Conservation (phyloP, 1,140 invertebrate species). For the Vollenhovia emeryi region DNA sequence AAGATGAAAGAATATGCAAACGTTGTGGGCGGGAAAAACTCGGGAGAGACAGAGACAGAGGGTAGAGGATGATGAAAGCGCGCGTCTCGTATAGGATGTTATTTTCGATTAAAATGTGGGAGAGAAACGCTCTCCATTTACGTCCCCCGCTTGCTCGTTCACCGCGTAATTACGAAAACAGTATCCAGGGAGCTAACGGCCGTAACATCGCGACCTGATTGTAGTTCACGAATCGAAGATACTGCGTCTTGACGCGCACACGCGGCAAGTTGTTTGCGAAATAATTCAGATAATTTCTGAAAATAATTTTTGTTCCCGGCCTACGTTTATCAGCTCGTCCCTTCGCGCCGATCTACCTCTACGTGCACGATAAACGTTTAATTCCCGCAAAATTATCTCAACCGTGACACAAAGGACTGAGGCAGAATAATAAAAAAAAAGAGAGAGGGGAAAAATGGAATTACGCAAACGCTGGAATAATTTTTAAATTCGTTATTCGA, state of each 20-base stretch:
- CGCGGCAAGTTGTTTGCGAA: neutral
- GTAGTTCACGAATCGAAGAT: neutral
- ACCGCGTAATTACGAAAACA: constrained; percentile 26
- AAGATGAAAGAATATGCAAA: constrained; percentile 4
- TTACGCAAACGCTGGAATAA: constrained; percentile 2
- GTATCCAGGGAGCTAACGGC: neutral
- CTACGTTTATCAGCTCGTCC: neutral
- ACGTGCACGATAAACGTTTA: constrained; percentile 31
- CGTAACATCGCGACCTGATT: constrained; percentile 8
- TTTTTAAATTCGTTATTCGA: constrained; percentile 21
- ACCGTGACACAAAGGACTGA: constrained; percentile 33
- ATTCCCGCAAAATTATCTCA: constrained; percentile 33
- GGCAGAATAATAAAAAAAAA: constrained; percentile 3
- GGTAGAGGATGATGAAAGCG: neutral
- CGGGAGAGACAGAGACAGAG: neutral
- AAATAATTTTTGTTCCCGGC: constrained; percentile 27
- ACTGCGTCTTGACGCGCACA: neutral
- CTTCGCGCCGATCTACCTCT: neutral
- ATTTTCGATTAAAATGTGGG: constrained; percentile 35
- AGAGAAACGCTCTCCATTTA: neutral
- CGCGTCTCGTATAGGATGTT: neutral
- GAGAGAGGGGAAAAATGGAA: neutral
- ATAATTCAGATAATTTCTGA: neutral
- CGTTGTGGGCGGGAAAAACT: too few species aligned
- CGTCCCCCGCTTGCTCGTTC: neutral